Evolutionary conservation across 2,797 vertebrate genomes (phyloP), one percentile per base, ranked within the genome.

Genomic region (Microhierax caerulescens): DNA sequence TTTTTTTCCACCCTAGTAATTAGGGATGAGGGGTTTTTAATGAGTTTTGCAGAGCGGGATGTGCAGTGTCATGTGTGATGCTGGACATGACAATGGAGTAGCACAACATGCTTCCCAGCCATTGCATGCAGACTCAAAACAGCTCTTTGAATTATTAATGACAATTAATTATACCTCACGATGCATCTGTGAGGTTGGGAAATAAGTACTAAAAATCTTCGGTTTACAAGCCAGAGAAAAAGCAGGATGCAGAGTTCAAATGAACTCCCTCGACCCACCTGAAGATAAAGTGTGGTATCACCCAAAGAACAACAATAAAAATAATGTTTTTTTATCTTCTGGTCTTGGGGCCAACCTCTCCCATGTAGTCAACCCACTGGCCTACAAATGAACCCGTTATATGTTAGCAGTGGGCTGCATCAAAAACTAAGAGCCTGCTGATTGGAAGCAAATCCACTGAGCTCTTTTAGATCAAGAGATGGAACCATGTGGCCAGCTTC

Each of bases 311-410:
- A 3, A 74, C 60, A 77, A 45, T 56, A 68, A 77, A 87, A 91
- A n/a, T 16, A 12, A 67, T 68, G 36, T 13, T 32, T 90, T 85
- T 53, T 84, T 75, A 30, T 72, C 45, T 75, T 32, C 48, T 53
- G n/a, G 16, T 87, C 41, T 87, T 69, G 65, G 45, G 63, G 39
- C 12, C 82, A 85, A 73, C 34, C 19, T 69, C 53, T 94, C 43
- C 60, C 39, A 37, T 36, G 27, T 1, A 48, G 54, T 64, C 64
- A 67, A 57, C 28, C 34, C 61, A 41, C 17, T 47, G 51, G 37
- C 43, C 67, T 63, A 43, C n/a, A 90, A 50, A 72, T 47, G 8
- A 51, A 68, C 37, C 8, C 0, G 0, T 53, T 72, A 4, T 1
- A 24, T 17, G 24, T 67, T 77, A 84, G 48, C 27, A 63, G 24